A percentile compares a stretch with the other conserved stretches of the same genome.
Evolutionary conservation across 2,797 vertebrate genomes (phyloP).

Genomic region (Naso thynnoides): DNA sequence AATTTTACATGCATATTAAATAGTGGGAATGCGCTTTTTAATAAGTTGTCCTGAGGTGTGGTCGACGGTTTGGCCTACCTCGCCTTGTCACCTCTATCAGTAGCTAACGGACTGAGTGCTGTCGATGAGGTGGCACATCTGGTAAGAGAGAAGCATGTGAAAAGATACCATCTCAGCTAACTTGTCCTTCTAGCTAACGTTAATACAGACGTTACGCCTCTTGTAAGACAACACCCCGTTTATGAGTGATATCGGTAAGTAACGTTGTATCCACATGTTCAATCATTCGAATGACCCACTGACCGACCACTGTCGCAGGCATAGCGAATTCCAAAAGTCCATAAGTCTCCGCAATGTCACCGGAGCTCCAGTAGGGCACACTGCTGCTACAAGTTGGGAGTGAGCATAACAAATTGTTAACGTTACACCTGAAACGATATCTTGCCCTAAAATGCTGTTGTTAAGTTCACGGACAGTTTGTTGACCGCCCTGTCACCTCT

Average conservation of each 20-base stretch:
- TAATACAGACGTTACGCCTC: background rate
- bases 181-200: slow-evolving; percentile 5
- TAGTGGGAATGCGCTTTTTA: background rate
- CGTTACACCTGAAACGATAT: slow-evolving; percentile 33
- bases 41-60: background rate
- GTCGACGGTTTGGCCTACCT: slow-evolving; percentile 7
- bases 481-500: background rate
- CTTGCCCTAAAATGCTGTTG: background rate
- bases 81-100: slow-evolving; percentile 12
- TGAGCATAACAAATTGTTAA: slow-evolving; percentile 16
- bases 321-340: slow-evolving; percentile 67
- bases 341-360: slow-evolving; percentile 78
- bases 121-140: slow-evolving; percentile 84
- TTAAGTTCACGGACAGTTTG: background rate
- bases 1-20: background rate
- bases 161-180: slow-evolving; percentile 9
- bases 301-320: slow-evolving; percentile 9
- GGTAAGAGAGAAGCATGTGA: slow-evolving; percentile 29
- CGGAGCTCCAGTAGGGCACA: slow-evolving; percentile 58
- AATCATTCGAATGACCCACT: background rate
- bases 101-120: slow-evolving; percentile 47
- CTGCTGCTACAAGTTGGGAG: slow-evolving; percentile 63
- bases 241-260: background rate
- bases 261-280: slow-evolving; percentile 6
- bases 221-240: background rate